Percentiles rank a stretch among this genome's conserved stretches.
These are phyloP conservation scores for Holacanthus passer DNA, from an alignment of 2,113 vertebrate genomes.

Conservation along the genomic window DNA sequence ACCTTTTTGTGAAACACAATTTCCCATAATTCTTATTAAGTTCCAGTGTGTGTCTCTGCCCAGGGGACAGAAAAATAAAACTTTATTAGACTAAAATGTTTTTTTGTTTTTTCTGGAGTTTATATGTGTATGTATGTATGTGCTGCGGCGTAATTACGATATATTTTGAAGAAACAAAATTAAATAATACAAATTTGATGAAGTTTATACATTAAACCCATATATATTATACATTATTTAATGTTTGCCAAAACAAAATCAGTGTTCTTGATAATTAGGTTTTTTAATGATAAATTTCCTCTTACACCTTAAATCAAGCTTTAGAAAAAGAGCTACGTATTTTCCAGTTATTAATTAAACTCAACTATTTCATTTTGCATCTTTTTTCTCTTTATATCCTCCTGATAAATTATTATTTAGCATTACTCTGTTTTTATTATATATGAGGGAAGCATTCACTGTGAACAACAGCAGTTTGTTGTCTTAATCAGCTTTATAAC, in stretches of 20 bases:
- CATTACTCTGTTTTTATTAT: neutral
- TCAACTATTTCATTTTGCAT: neutral
- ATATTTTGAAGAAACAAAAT: neutral
- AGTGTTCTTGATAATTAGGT: neutral
- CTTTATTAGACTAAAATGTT: constrained; percentile 1
- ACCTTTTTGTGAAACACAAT: neutral
- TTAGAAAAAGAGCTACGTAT: neutral
- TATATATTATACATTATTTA: constrained; percentile 6
- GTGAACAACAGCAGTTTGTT: constrained; percentile 5
- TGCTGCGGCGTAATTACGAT: neutral
- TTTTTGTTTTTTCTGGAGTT: too few relatives aligned
- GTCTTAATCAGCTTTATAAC: neutral
- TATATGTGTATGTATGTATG: neutral
- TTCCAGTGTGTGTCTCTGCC: neutral
- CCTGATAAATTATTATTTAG: neutral
- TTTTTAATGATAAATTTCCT: neutral
- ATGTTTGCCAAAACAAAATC: neutral
- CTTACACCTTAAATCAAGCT: neutral
- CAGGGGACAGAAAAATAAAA: neutral
- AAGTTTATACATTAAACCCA: neutral
- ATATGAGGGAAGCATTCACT: neutral
- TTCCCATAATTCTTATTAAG: constrained; percentile 3
- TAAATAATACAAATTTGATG: neutral
- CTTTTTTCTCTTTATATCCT: neutral
- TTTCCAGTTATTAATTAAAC: constrained; percentile 1